Evolutionary conservation across 2,113 vertebrate genomes (phyloP).

Genomic region (Phrynosoma platyrhinos): DNA sequence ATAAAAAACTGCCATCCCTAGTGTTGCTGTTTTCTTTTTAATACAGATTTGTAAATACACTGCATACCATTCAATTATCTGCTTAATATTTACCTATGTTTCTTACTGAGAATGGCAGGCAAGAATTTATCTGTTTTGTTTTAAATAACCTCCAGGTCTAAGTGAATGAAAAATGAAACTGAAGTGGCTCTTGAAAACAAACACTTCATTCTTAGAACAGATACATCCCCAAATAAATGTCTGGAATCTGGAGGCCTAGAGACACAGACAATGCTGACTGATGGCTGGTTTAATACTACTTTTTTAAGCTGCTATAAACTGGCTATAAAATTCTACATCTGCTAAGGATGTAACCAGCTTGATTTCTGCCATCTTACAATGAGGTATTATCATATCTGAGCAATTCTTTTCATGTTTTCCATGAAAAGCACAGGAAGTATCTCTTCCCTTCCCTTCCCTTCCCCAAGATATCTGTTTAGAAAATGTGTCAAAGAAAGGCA

Average conservation of each 20-base stretch:
- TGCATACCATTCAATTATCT: background rate
- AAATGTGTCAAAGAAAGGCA: background rate
- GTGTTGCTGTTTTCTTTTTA: too few relatives aligned
- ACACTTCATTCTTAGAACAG: background rate
- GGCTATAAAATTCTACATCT: slow-evolving; percentile 36
- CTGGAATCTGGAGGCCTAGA: slow-evolving; percentile 12
- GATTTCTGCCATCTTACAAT: background rate
- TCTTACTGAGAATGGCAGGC: background rate
- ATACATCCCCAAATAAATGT: slow-evolving; percentile 8
- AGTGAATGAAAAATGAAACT: background rate
- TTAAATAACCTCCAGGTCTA: slow-evolving; percentile 4
- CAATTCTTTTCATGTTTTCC: slow-evolving; percentile 24
- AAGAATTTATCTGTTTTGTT: background rate
- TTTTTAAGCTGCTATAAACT: slow-evolving; percentile 48
- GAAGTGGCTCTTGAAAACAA: slow-evolving; percentile 38
- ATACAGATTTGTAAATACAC: background rate
- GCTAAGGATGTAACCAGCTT: slow-evolving; percentile 22
- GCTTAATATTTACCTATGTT: background rate
- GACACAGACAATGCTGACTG: slow-evolving; percentile 36
- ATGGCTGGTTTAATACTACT: slow-evolving; percentile 34
- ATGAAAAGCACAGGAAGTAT: slow-evolving; percentile 37
- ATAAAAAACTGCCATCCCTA: background rate
- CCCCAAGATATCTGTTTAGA: slow-evolving; percentile 26
- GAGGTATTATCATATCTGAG: slow-evolving; percentile 5
- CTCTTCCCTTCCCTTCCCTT: slow-evolving; percentile 39